These are phyloP conservation scores for Aradophagus sp. DNA, from an alignment of 1,140 invertebrate genomes.

Conservation along the genomic window DNA sequence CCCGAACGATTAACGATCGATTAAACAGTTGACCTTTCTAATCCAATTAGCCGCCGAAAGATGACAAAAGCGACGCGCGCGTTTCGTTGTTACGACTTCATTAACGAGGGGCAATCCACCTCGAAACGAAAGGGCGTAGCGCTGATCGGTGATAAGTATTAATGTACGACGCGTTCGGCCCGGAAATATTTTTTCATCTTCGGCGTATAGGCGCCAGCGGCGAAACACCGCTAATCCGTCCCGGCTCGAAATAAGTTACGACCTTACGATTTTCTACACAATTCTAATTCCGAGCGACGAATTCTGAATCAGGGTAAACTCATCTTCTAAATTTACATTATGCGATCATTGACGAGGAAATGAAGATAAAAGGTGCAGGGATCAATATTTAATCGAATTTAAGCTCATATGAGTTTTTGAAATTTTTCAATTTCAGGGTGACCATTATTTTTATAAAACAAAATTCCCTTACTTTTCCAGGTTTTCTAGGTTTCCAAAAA, in stretches of 20 bases:
- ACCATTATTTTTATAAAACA: too few relatives aligned
- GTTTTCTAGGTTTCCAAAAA: too few relatives aligned
- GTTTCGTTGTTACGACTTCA: constrained; percentile 38
- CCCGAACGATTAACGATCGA: constrained; percentile 24
- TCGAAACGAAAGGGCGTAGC: constrained; percentile 50
- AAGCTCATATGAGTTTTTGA: too few relatives aligned
- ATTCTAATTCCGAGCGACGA: too few relatives aligned
- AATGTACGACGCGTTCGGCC: constrained; percentile 52
- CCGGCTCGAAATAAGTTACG: constrained; percentile 23
- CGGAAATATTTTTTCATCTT: constrained; percentile 53
- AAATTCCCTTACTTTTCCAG: too few relatives aligned
- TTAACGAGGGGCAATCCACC: constrained; percentile 43
- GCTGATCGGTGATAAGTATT: constrained; percentile 53
- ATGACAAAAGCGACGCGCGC: constrained; percentile 14
- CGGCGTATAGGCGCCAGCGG: constrained; percentile 47
- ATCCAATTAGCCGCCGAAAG: constrained; percentile 41
- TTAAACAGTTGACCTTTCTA: constrained; percentile 37
- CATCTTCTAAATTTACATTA: too few relatives aligned
- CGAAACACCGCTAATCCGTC: constrained; percentile 39
- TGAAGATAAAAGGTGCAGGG: too few relatives aligned
- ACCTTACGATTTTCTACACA: too few relatives aligned
- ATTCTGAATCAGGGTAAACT: too few relatives aligned
- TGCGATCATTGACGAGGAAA: too few relatives aligned
- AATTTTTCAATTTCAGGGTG: too few relatives aligned
- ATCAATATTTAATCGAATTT: too few relatives aligned